These are phyloP conservation scores for Forbesichthys papilliferus DNA, from an alignment of 2,113 vertebrate genomes.

Conservation along the genomic window DNA sequence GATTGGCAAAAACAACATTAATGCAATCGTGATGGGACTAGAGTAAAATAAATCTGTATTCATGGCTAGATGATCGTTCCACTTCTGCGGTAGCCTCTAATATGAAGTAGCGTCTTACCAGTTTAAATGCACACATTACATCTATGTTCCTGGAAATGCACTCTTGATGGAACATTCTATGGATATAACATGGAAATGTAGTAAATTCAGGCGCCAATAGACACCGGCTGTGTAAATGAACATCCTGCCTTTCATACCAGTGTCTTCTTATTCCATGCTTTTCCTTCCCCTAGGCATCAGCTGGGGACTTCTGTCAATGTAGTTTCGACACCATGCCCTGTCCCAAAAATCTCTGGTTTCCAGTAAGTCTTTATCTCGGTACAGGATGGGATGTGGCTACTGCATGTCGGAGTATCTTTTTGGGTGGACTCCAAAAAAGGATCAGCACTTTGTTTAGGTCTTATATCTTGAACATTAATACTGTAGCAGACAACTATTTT, in stretches of 20 bases:
- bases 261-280: neutral
- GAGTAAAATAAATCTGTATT: too few relatives aligned
- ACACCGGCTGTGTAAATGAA: too few relatives aligned
- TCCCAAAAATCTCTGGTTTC: slow-evolving; percentile 6
- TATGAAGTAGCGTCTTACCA: too few relatives aligned
- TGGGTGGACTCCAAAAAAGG: neutral
- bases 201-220: too few relatives aligned
- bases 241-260: neutral
- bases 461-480: too few relatives aligned
- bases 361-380: neutral
- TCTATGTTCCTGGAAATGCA: too few relatives aligned
- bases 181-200: neutral
- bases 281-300: neutral
- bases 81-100: too few relatives aligned
- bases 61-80: too few relatives aligned
- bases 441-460: neutral
- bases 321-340: neutral
- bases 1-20: too few relatives aligned
- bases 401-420: neutral
- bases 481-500: too few relatives aligned
- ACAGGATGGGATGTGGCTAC: neutral
- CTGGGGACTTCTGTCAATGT: neutral
- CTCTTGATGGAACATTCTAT: neutral
- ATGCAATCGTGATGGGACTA: too few relatives aligned
- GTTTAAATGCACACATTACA: too few relatives aligned